Evolutionary conservation across 2,113 vertebrate species (phyloP), one percentile per base, ranked within the genome.

Genomic region (Nestor notabilis): DNA sequence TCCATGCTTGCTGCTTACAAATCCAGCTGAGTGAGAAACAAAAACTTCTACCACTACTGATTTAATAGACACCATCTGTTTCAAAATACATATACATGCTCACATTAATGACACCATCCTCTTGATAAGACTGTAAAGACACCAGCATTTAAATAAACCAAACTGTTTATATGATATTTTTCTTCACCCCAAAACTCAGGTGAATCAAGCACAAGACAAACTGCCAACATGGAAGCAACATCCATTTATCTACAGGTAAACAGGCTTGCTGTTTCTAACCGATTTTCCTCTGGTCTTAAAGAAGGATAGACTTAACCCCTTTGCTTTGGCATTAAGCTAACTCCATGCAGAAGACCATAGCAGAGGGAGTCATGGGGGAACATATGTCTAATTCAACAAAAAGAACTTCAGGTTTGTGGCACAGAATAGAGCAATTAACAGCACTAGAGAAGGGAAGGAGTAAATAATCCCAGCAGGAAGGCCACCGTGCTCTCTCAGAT

Each of bases 11-110:
- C 39, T 74, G 72, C 64, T 33, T 65, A 63, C 63, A 84, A 81
- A 71, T 16, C 50, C 64, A 91, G 64, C 41, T 41, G 44, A 69
- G 49, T 2, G n/a, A 77, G 41, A 83, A 85, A 15, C 37, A 88
- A 47, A 68, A 91, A 69, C 39, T 94, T 94, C 79, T 23, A 50
- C 46, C 50, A 46, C 46, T 65, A 44, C 60, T 52, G 83, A 83
- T 66, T 87, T 64, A 92, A 92, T 17, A 86, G 79, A 78, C 76
- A 92, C 88, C 88, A 94, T 90, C 90, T 95, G 96, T 74, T 93
- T 90, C 65, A 83, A 95, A 93, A 94, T n/a, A 85, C 66, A 90
- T 50, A 85, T 13, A 69, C 24, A 68, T 41, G 46, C 50, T 83
- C 23, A 44, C 49, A 70, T 68, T 90, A 93, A 84, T 44, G 43